phyloP scores from a whole-genome alignment of 2,797 vertebrate species.

The Pangasius larnaudii region DNA sequence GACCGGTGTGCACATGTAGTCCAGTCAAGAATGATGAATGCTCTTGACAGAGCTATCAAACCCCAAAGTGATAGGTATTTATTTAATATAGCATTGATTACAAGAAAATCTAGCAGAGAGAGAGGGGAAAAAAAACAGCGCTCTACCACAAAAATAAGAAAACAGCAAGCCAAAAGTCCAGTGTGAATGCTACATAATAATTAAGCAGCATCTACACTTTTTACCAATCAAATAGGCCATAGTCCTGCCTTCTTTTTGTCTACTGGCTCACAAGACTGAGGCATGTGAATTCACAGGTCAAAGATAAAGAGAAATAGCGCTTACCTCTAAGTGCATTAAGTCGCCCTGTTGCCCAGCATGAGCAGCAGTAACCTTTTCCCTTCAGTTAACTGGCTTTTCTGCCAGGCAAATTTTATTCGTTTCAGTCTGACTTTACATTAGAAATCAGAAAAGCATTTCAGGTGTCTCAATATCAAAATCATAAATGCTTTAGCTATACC shows the following conservation, averaged over 20 bases:
- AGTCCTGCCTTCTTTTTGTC: not conserved
- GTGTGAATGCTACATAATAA: not conserved
- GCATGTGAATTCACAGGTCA: not conserved
- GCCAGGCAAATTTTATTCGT: not conserved
- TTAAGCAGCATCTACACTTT: not conserved
- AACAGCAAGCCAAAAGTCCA: not conserved
- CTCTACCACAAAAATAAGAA: not conserved
- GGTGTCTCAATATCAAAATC: not conserved
- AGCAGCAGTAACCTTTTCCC: not conserved
- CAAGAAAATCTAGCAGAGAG: not conserved
- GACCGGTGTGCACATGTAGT: not conserved
- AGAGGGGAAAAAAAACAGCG: not conserved
- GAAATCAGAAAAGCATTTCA: not conserved
- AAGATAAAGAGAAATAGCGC: not conserved
- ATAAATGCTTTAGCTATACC: not conserved
- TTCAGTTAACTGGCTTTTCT: not conserved
- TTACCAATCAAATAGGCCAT: not conserved
- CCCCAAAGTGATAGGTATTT: not conserved
- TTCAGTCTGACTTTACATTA: not conserved
- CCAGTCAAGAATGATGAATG: slow-evolving; percentile 18
- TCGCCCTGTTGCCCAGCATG: not conserved
- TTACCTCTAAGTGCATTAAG: not conserved
- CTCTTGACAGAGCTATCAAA: slow-evolving; percentile 4
- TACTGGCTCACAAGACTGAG: not conserved
- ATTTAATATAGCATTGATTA: not conserved